phyloP scores from a whole-genome alignment of 2,888 invertebrate species.

The Drosophila mulleri region DNA sequence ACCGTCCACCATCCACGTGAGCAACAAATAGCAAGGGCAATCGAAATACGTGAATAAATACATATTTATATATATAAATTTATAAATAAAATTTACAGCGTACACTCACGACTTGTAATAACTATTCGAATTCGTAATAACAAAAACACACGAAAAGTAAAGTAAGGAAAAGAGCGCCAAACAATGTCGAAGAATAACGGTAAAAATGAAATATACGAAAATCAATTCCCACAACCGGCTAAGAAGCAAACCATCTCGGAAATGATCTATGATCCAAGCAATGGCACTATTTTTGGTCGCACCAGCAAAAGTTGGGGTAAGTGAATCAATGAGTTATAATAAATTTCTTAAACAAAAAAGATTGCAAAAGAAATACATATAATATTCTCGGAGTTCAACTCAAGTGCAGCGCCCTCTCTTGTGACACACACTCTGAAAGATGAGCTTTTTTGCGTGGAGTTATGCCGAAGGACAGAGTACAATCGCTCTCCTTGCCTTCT shows the following conservation, averaged over 20 bases:
- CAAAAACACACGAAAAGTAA: neutral
- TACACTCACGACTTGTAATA: slow-evolving; percentile 18
- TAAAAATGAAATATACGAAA: slow-evolving; percentile 67
- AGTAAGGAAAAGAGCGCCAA: slow-evolving; percentile 40
- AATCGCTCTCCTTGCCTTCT: neutral
- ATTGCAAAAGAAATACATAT: neutral
- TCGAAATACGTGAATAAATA: slow-evolving; percentile 31
- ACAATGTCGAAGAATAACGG: slow-evolving; percentile 82
- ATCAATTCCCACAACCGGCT: slow-evolving; percentile 79
- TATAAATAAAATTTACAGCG: slow-evolving; percentile 11
- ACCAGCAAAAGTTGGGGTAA: slow-evolving; percentile 84
- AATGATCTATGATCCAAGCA: slow-evolving; percentile 79
- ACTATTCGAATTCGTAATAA: slow-evolving; percentile 16
- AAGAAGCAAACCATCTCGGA: slow-evolving; percentile 73
- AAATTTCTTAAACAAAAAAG: neutral
- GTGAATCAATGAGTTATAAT: slow-evolving; percentile 32
- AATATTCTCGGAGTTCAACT: neutral
- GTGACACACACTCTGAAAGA: neutral
- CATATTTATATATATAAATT: neutral
- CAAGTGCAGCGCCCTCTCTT: slow-evolving; percentile 4
- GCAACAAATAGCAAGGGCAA: slow-evolving; percentile 42
- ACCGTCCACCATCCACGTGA: slow-evolving; percentile 64
- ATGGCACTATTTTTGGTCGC: slow-evolving; percentile 82
- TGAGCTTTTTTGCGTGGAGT: neutral
- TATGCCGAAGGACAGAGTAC: neutral